Conservation (phyloP, 2,113 vertebrate genomes). For the Amphiprion ocellaris region DNA sequence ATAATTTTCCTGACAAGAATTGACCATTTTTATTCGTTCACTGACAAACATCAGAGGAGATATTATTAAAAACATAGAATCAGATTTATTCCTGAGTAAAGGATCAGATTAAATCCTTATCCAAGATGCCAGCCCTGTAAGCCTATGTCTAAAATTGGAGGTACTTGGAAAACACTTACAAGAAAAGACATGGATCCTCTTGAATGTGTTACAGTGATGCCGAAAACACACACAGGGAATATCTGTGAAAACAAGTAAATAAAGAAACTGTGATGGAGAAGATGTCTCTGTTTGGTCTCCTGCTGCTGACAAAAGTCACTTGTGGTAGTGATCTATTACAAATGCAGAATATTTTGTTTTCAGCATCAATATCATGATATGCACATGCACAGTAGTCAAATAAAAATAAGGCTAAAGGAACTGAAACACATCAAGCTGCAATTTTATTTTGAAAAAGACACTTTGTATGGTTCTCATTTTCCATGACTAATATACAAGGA, state of each 20-base stretch:
- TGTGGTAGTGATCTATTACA: no score
- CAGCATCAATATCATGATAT: no score
- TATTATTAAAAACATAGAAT: background rate
- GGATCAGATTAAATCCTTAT: background rate
- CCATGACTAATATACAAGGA: no score
- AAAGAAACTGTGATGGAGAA: background rate
- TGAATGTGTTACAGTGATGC: slow-evolving; percentile 59
- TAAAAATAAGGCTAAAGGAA: no score
- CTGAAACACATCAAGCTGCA: no score
- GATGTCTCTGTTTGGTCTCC: background rate
- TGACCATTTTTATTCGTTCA: background rate
- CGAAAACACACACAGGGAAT: slow-evolving; percentile 56
- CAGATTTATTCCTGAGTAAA: background rate
- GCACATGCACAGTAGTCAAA: no score
- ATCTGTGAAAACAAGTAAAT: slow-evolving; percentile 55
- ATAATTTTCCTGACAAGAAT: background rate
- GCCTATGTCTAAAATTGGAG: background rate
- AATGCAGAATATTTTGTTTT: no score
- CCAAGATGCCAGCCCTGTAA: background rate
- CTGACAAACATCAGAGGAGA: background rate
- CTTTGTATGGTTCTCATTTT: no score
- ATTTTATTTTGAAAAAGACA: no score
- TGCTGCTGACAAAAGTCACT: no score
- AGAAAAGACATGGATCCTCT: slow-evolving; percentile 88
- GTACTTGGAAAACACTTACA: slow-evolving; percentile 73